These are phyloP conservation scores for Megalonaias nervosa DNA, from an alignment of 1,140 invertebrate genomes.

Conservation along the genomic window DNA sequence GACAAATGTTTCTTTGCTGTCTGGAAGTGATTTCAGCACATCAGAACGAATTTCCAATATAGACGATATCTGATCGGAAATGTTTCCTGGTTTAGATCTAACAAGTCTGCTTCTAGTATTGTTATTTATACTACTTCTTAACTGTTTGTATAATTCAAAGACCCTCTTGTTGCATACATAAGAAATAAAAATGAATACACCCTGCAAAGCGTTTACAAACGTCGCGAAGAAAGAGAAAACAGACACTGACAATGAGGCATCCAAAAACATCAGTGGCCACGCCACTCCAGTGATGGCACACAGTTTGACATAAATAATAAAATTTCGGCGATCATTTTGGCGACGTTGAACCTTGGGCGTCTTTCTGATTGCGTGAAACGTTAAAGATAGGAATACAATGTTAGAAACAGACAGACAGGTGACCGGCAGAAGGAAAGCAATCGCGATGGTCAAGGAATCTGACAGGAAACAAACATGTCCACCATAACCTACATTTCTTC, in stretches of 20 bases:
- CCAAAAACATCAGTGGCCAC: slow-evolving; percentile 18
- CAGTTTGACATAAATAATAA: slow-evolving; percentile 20
- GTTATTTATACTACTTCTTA: no score
- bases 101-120: no score
- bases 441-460: neutral
- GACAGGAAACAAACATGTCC: slow-evolving; percentile 10
- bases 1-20: no score
- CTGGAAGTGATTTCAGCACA: no score
- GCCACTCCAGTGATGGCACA: slow-evolving; percentile 20
- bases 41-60: no score
- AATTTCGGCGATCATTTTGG: neutral
- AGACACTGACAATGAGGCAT: slow-evolving; percentile 9
- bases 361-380: slow-evolving; percentile 16
- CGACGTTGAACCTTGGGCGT: slow-evolving; percentile 12
- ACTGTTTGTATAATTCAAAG: slow-evolving; percentile 1
- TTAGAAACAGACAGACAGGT: slow-evolving; percentile 7
- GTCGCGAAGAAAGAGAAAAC: slow-evolving; percentile 7
- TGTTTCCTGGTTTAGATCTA: no score
- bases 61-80: no score
- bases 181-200: slow-evolving; percentile 22
- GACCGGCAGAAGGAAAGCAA: slow-evolving; percentile 8
- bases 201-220: slow-evolving; percentile 16
- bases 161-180: slow-evolving; percentile 24
- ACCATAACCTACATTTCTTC: slow-evolving; percentile 11
- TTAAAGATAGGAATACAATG: neutral